phyloP scores from a whole-genome alignment of 2,888 invertebrate species.

The Escarpia spicata region DNA sequence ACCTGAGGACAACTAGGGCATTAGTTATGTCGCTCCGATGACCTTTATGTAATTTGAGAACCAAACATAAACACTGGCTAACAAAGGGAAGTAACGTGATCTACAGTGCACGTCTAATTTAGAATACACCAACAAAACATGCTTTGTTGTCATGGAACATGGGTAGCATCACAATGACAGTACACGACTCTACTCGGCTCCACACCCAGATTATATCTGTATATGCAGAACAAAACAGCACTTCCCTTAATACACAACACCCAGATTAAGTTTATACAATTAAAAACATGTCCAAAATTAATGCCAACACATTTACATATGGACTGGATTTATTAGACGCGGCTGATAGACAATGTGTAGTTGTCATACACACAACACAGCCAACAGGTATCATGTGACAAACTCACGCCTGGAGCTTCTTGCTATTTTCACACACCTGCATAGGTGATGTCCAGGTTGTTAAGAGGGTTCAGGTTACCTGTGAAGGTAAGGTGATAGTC shows the following conservation, averaged over 20 bases:
- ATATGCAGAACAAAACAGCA: not conserved
- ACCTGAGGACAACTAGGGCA: not conserved
- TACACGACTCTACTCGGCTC: not conserved
- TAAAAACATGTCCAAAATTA: not conserved
- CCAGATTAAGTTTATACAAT: not conserved
- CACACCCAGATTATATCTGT: not conserved
- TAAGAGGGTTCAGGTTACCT: not conserved
- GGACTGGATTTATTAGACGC: not conserved
- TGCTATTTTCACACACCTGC: not conserved
- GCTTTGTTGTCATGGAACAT: not conserved
- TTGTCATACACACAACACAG: not conserved
- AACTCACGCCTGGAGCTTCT: not conserved
- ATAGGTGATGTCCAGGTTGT: conserved; percentile 1
- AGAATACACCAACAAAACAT: not conserved
- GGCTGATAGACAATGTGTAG: not conserved
- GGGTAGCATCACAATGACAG: not conserved
- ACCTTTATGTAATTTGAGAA: not conserved
- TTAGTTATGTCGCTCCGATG: not conserved
- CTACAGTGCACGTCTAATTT: not conserved
- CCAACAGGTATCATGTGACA: not conserved
- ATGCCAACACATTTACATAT: not conserved
- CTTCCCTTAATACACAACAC: not conserved
- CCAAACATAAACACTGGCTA: not conserved
- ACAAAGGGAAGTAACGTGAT: not conserved
- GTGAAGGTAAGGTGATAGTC: not conserved